phyloP scores from a whole-genome alignment of 2,797 vertebrate genomes.

The Okamejei kenojei region DNA sequence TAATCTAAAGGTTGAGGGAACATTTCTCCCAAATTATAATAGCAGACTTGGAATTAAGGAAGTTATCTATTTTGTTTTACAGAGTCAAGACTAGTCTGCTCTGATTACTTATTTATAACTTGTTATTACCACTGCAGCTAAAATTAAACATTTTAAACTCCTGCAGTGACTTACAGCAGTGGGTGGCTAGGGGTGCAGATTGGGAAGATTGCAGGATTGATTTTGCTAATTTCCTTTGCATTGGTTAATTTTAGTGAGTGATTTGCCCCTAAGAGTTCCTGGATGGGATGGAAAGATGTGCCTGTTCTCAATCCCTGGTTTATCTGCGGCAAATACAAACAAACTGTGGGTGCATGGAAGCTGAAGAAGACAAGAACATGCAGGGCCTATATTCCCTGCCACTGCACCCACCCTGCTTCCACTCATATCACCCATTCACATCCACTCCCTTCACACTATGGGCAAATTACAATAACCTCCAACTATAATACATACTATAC shows the following conservation, averaged over 20 bases:
- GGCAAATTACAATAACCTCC: no score
- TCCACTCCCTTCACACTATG: no score
- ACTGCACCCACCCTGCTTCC: no score
- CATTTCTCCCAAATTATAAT: not conserved
- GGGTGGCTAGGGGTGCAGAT: not conserved
- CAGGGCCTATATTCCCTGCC: no score
- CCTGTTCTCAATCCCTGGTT: not conserved
- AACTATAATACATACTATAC: no score
- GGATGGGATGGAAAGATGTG: not conserved
- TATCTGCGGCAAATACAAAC: not conserved
- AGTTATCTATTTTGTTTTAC: not conserved
- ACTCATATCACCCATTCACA: no score
- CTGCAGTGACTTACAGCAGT: not conserved
- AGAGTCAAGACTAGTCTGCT: not conserved
- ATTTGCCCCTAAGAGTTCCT: not conserved
- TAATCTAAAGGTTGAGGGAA: not conserved
- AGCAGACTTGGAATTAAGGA: not conserved
- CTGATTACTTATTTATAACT: no score
- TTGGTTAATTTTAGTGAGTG: not conserved
- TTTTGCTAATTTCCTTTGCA: conserved; percentile 1
- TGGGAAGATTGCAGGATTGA: conserved; percentile 8
- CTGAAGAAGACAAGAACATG: not conserved
- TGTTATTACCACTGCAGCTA: no score
- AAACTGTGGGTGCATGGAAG: not conserved
- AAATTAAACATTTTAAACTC: no score